Evolutionary conservation across 2,888 invertebrate genomes (phyloP), one percentile per base, ranked within the genome.

Genomic region (Maniola hyperantus): DNA sequence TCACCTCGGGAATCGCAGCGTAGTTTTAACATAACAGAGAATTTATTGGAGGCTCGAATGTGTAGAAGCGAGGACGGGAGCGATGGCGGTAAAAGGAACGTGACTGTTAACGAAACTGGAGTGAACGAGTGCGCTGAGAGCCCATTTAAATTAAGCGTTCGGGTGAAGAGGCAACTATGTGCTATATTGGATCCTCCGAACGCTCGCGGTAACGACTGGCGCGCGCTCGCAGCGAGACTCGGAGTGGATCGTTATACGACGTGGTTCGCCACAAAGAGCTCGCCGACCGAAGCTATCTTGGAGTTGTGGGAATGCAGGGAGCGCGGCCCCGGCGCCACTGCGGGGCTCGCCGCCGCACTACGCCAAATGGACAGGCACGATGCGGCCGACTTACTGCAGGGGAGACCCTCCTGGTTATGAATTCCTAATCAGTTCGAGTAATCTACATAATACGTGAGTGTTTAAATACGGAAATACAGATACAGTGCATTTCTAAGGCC

Each of bases 291-390:
- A 85, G 97, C 97, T 85, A 98, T 99, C 78, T 93, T 99, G 74
- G 98, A 99, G 88, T 88, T 99, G 76, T 99, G 99, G 98, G 98
- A 99, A 87, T 98, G 98, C 60, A 93, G 98, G 73, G 96, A 97
- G 83, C 94, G 97, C 68, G 96, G 97, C 72, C 95, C 96, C 64
- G 96, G 96, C 63, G 97, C 97, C 65, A 94, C 96, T 39, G 96
- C 96, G 50, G 96, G 97, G 79, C 93, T 98, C 71, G 91, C 86
- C 33, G 82, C 88, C 48, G 91, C 91, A 5, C 72, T 91, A 57
- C 84, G 90, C 5, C 89, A 88, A 68, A 87, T 91, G 84, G 92
- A 90, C 65, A 83, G 91, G 54, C 91, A 90, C 73, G 92, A 91
- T 66, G 91, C 91, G 50, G 91, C 91, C 1, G 91, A 91, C 70